Conservation (phyloP, 1,140 invertebrate species). For the Ceratosolen solmsi region DNA sequence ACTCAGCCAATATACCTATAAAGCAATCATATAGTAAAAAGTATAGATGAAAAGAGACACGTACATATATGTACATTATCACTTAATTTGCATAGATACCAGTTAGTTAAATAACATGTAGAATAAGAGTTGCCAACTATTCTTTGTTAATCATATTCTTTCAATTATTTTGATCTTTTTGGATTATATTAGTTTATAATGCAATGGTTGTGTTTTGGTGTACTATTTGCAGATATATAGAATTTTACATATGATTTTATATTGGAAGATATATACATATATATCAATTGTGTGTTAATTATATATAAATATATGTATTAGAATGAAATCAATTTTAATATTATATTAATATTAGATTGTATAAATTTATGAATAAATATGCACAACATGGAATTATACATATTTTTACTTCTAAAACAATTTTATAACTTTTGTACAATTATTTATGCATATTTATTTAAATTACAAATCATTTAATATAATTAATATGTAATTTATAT, state of each 20-base stretch:
- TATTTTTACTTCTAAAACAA: constrained; percentile 1
- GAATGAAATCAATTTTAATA: constrained; percentile 3
- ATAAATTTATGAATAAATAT: not conserved
- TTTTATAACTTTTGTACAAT: constrained; percentile 13
- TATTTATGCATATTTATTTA: not conserved
- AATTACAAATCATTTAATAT: constrained; percentile 13
- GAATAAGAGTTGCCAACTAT: constrained; percentile 25
- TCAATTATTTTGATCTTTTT: not conserved
- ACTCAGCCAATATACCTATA: constrained; percentile 30
- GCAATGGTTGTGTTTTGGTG: not conserved
- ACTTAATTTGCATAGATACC: constrained; percentile 37
- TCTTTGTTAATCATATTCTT: constrained; percentile 18
- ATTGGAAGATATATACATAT: not conserved
- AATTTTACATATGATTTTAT: not conserved
- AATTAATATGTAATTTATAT: constrained; percentile 33
- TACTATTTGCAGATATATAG: not conserved
- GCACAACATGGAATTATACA: not conserved
- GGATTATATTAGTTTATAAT: not conserved
- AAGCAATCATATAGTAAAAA: constrained; percentile 42
- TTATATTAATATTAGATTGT: not conserved
- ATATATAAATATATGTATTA: constrained; percentile 11
- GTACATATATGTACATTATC: constrained; percentile 26
- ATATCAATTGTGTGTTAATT: constrained; percentile 16
- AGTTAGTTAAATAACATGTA: constrained; percentile 11
- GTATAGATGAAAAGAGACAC: constrained; percentile 3